These are phyloP conservation scores for Ariopsis seemanni DNA, from an alignment of 2,113 vertebrate species.

Conservation along the genomic window DNA sequence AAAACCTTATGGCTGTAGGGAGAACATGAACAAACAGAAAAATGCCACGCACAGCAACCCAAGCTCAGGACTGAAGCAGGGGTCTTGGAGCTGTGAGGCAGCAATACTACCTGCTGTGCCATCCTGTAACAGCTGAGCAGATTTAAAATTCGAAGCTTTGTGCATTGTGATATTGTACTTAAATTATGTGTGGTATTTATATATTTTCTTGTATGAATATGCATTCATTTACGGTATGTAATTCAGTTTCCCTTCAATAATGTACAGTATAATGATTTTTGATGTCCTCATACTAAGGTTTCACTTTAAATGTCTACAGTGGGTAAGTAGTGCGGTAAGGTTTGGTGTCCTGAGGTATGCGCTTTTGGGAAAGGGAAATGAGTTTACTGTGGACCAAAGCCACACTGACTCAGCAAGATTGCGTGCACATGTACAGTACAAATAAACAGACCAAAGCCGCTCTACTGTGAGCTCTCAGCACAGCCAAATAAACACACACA, in stretches of 20 bases:
- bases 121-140: not conserved
- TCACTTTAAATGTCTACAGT: not conserved
- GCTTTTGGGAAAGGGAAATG: not conserved
- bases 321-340: not conserved
- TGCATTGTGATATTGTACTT: not conserved
- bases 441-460: conserved; percentile 37
- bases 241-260: not conserved
- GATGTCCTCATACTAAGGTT: not conserved
- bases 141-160: not conserved
- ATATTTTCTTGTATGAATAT: not conserved
- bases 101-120: not conserved
- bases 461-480: not conserved
- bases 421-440: conserved; percentile 9
- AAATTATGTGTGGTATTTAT: not conserved
- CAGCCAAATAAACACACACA: conserved; percentile 6
- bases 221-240: not conserved
- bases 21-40: not conserved
- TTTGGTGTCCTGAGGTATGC: not conserved
- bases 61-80: not conserved
- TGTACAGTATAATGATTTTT: not conserved
- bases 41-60: not conserved
- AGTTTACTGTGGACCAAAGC: not conserved
- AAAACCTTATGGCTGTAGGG: not conserved
- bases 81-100: not conserved
- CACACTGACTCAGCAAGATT: conserved; percentile 18